Evolutionary conservation across 2,113 vertebrate genomes (phyloP).

Genomic region (Alosa alosa): DNA sequence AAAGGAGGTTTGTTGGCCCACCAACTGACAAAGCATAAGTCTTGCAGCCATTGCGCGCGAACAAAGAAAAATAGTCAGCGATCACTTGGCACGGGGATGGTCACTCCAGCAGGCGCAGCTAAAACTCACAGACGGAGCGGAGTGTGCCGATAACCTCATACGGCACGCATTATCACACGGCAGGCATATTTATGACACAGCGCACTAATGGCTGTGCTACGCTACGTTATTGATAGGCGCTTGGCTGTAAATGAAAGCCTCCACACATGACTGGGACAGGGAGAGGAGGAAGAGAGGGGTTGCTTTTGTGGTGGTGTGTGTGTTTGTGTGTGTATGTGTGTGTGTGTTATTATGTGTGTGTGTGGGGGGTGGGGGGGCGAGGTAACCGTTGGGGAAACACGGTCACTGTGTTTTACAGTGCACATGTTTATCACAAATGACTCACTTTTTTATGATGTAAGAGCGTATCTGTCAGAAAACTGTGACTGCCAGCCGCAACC

Average conservation of each 20-base stretch:
- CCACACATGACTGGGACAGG: conserved; percentile 23
- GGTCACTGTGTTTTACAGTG: conserved; percentile 66
- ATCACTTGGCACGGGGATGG: background rate
- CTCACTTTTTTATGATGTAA: conserved; percentile 65
- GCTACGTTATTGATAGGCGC: conserved; percentile 65
- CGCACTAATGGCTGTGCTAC: conserved; percentile 42
- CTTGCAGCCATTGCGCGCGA: background rate
- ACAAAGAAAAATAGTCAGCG: background rate
- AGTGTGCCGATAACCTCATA: background rate
- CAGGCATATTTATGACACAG: conserved; percentile 27
- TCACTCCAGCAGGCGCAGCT: background rate
- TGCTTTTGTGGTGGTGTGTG: background rate
- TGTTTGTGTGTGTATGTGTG: background rate
- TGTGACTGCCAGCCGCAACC: conserved; percentile 66
- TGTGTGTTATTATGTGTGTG: background rate
- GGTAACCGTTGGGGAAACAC: conserved; percentile 49
- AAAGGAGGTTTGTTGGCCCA: background rate
- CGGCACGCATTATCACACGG: conserved; percentile 8
- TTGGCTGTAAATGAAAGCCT: conserved; percentile 58
- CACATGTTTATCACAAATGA: conserved; percentile 76
- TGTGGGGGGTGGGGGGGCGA: background rate
- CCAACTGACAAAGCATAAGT: background rate
- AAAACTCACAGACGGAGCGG: background rate
- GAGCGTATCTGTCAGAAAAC: conserved; percentile 52
- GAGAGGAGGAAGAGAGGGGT: background rate